A percentile compares a stretch with the other conserved stretches of the same genome.
These are phyloP conservation scores for Rhopalosiphum padi DNA, from an alignment of 1,140 invertebrate genomes.

Conservation along the genomic window DNA sequence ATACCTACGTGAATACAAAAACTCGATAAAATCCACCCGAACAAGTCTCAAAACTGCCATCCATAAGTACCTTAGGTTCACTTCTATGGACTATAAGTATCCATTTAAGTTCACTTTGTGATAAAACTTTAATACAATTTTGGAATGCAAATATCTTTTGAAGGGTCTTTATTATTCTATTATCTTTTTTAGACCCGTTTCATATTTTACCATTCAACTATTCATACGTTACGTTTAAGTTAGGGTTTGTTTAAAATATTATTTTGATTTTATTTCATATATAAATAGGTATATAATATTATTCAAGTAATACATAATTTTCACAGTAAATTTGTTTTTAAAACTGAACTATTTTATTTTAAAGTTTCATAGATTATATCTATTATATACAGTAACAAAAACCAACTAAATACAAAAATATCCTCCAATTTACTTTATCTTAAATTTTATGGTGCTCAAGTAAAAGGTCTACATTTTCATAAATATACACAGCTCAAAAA, in stretches of 20 bases:
- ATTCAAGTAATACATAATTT: neutral
- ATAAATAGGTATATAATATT: too few relatives aligned
- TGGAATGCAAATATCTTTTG: neutral
- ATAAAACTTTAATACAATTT: constrained; percentile 19
- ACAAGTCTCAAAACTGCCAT: constrained; percentile 9
- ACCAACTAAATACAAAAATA: neutral
- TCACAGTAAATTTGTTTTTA: neutral
- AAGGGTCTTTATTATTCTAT: neutral
- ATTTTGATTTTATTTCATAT: too few relatives aligned
- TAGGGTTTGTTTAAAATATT: neutral
- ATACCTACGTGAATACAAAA: neutral
- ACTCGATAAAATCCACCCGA: neutral
- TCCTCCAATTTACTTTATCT: neutral
- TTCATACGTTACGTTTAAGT: neutral
- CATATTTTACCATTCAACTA: neutral
- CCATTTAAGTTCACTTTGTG: neutral
- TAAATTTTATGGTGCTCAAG: neutral
- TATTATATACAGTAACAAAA: neutral
- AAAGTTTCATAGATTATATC: neutral
- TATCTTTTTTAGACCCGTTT: neutral
- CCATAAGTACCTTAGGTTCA: neutral
- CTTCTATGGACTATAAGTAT: neutral
- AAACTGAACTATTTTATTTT: neutral
- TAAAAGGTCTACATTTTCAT: neutral
- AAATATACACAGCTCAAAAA: neutral